phyloP scores from a whole-genome alignment of 1,140 invertebrate species.

The Epicauta chinensis region DNA sequence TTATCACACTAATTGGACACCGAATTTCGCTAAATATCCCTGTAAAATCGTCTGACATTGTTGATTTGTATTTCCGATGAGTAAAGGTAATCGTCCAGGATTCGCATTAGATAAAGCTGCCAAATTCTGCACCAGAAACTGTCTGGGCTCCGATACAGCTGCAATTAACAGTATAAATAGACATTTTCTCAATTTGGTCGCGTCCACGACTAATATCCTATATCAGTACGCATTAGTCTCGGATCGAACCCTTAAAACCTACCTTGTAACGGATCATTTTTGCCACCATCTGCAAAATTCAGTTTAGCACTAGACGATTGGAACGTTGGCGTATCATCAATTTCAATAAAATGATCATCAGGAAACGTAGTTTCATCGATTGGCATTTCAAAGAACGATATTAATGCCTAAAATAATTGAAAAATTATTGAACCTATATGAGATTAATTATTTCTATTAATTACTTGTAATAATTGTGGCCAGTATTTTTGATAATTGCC shows the following conservation, averaged over 20 bases:
- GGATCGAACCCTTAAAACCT: too few species aligned
- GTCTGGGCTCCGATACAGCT: constrained; percentile 61
- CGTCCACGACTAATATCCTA: too few species aligned
- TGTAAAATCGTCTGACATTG: constrained; percentile 36
- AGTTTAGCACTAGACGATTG: constrained; percentile 86
- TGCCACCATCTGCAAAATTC: constrained; percentile 69
- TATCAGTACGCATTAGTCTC: too few species aligned
- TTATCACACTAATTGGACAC: constrained; percentile 30
- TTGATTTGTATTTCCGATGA: constrained; percentile 38
- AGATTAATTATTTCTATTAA: constrained; percentile 4
- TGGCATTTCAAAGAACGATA: constrained; percentile 85
- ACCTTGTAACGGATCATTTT: constrained; percentile 61
- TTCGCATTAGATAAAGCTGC: constrained; percentile 53
- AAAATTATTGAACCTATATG: not conserved
- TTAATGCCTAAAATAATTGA: constrained; percentile 63
- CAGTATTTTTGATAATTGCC: constrained; percentile 59
- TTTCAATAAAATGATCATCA: constrained; percentile 82
- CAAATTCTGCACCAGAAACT: constrained; percentile 66
- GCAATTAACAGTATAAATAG: too few species aligned
- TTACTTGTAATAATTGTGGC: constrained; percentile 59
- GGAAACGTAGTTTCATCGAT: constrained; percentile 69
- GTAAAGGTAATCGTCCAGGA: constrained; percentile 54
- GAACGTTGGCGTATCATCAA: constrained; percentile 80
- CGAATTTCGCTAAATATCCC: constrained; percentile 38
- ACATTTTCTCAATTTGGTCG: too few species aligned